Evolutionary conservation across 2,113 vertebrate genomes (phyloP).

Genomic region (Halichoerus grypus): DNA sequence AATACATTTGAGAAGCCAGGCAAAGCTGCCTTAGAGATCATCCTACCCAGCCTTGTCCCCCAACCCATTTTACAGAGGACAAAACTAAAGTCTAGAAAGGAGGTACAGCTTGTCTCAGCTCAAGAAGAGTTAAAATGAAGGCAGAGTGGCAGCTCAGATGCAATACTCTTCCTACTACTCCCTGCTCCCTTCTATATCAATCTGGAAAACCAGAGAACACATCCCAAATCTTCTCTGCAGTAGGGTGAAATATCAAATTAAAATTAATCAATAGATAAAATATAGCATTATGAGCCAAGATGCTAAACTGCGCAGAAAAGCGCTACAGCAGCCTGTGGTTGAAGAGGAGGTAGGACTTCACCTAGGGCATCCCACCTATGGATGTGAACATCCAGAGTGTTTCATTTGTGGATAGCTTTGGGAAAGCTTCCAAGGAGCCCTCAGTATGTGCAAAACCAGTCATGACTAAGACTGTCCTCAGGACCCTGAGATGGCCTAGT

Average conservation of each 20-base stretch:
- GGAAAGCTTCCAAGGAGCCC: neutral
- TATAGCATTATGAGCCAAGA: neutral
- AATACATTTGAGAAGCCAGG: neutral
- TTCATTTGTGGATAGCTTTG: neutral
- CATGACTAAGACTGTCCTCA: neutral
- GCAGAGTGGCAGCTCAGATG: neutral
- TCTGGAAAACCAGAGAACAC: neutral
- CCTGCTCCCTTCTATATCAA: neutral
- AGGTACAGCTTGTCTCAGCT: neutral
- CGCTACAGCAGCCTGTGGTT: neutral
- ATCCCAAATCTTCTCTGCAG: neutral
- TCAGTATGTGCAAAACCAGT: neutral
- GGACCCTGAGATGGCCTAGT: neutral
- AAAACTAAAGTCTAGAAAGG: neutral
- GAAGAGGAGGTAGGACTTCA: neutral
- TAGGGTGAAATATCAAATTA: neutral
- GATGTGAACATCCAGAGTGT: neutral
- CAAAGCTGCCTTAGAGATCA: neutral
- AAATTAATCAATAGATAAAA: neutral
- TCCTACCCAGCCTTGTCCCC: neutral
- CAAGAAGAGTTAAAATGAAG: neutral
- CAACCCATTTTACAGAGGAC: neutral
- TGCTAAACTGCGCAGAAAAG: neutral
- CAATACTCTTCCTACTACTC: neutral
- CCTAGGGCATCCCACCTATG: neutral